Conservation (phyloP, 2,797 vertebrate genomes). For the Scyliorhinus canicula region DNA sequence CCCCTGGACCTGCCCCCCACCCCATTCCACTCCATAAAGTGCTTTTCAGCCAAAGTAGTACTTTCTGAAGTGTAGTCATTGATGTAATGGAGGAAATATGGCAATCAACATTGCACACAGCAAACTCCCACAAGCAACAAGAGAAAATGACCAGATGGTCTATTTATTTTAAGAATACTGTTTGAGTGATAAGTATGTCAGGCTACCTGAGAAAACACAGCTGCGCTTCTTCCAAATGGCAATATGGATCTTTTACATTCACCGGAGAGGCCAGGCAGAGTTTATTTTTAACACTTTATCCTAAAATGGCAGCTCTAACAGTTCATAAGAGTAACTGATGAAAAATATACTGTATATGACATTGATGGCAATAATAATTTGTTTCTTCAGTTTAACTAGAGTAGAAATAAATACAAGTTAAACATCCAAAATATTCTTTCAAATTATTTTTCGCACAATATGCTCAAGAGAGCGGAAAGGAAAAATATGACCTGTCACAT, state of each 20-base stretch:
- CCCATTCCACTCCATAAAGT: background rate
- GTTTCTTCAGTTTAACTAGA: background rate
- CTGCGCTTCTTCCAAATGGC: too few species aligned
- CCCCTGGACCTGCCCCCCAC: too few species aligned
- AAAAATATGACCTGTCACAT: slow-evolving; percentile 5
- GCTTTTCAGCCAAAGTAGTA: background rate
- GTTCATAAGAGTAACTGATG: background rate
- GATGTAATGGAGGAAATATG: background rate
- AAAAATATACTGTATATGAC: background rate
- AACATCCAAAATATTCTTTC: background rate
- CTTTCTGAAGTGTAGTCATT: background rate
- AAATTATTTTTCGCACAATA: background rate
- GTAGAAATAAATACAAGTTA: background rate
- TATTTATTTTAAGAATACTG: background rate
- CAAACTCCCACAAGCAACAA: background rate
- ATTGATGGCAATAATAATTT: background rate
- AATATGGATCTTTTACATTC: background rate
- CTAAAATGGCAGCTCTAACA: background rate
- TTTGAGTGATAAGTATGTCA: background rate
- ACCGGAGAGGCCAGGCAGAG: background rate
- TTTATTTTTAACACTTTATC: background rate
- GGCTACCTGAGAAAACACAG: background rate
- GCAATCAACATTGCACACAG: background rate
- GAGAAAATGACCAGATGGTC: background rate
- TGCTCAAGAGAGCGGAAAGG: background rate